Evolutionary conservation across 2,888 invertebrate genomes (phyloP).

Genomic region (Euspilapteryx auroguttella): DNA sequence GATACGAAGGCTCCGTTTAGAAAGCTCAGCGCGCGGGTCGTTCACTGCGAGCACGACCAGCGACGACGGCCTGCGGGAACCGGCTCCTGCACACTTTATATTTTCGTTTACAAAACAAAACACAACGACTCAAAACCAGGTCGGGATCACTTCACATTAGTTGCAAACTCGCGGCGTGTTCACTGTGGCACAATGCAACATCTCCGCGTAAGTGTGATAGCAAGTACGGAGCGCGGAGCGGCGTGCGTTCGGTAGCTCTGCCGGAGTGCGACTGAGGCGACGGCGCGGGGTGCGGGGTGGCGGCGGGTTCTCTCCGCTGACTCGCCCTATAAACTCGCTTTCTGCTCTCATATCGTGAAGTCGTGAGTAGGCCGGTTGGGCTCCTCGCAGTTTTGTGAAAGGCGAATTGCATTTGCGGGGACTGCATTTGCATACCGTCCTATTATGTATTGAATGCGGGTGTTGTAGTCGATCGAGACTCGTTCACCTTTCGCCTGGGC

Average conservation of each 20-base stretch:
- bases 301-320: constrained; percentile 21
- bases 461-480: too few relatives aligned
- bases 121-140: not conserved
- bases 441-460: too few relatives aligned
- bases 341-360: constrained; percentile 32
- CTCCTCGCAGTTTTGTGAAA: constrained; percentile 35
- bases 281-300: constrained; percentile 10
- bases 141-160: not conserved
- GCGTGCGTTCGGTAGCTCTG: too few relatives aligned
- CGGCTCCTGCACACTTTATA: constrained; percentile 22
- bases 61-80: constrained; percentile 23
- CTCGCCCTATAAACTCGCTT: constrained; percentile 42
- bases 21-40: constrained; percentile 17
- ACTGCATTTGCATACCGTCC: constrained; percentile 7
- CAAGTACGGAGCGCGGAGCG: constrained; percentile 10
- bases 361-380: constrained; percentile 24
- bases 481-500: too few relatives aligned
- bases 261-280: too few relatives aligned
- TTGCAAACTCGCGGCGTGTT: not conserved
- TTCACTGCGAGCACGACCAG: constrained; percentile 14
- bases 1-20: constrained; percentile 23
- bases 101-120: constrained; percentile 12
- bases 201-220: constrained; percentile 5
- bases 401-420: constrained; percentile 23
- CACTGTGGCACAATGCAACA: constrained; percentile 2